Evolutionary conservation across 2,888 invertebrate species (phyloP).

Genomic region (Nemurella pictetii): DNA sequence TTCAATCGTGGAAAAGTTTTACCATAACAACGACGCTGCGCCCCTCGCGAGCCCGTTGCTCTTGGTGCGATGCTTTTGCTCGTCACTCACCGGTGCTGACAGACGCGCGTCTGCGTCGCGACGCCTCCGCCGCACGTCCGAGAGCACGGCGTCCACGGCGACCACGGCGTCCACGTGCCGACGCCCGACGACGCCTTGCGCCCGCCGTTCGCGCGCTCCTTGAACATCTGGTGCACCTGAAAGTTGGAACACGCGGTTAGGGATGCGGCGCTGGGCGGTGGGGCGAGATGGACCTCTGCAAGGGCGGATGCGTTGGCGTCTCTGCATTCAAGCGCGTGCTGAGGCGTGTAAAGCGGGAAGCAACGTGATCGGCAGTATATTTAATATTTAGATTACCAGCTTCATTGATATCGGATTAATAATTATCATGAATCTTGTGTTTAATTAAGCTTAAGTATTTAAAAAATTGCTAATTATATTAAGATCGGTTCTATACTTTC

Average conservation of each 20-base stretch:
- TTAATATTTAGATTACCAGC: no score
- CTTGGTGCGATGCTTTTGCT: no score
- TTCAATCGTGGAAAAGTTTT: background rate
- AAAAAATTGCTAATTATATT: no score
- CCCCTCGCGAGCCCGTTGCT: background rate
- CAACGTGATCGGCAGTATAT: no score
- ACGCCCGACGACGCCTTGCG: conserved; percentile 20
- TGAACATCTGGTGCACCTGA: conserved; percentile 37
- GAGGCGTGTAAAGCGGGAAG: no score
- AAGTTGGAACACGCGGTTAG: background rate
- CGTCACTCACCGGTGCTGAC: conserved; percentile 58
- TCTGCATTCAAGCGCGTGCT: no score
- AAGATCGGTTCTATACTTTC: no score
- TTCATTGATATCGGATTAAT: no score
- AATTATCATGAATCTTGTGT: no score
- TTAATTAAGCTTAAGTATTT: no score
- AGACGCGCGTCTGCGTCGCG: conserved; percentile 71
- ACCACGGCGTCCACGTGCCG: conserved; percentile 45
- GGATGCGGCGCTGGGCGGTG: background rate
- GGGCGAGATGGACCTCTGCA: background rate
- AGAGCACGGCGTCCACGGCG: conserved; percentile 71
- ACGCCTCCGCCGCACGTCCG: conserved; percentile 76
- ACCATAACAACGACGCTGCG: background rate
- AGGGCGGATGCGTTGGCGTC: background rate
- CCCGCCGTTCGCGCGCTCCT: conserved; percentile 26